phyloP scores from a whole-genome alignment of 2,797 vertebrate genomes.

The Acropternis orthonyx region DNA sequence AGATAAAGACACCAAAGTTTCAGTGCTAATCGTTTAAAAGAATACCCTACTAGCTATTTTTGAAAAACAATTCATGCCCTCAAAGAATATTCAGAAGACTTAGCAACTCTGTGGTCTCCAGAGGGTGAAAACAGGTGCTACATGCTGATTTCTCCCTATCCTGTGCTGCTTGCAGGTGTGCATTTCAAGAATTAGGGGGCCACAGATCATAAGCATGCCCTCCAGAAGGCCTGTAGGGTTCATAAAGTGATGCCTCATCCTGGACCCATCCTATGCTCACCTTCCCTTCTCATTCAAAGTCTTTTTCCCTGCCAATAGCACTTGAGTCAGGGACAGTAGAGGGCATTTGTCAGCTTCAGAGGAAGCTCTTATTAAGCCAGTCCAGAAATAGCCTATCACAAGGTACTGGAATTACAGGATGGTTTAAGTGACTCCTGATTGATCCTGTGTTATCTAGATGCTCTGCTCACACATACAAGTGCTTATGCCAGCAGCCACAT shows the following conservation, averaged over 20 bases:
- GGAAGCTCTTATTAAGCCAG: not conserved
- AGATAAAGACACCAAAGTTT: not conserved
- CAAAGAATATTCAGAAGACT: not conserved
- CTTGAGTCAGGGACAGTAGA: not conserved
- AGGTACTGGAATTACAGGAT: not conserved
- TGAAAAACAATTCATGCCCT: not conserved
- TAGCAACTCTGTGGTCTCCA: not conserved
- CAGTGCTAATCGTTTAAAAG: not conserved
- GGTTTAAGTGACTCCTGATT: not conserved
- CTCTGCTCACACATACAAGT: not conserved
- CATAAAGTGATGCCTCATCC: not conserved
- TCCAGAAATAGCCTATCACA: not conserved
- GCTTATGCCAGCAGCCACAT: not conserved
- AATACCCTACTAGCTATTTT: not conserved
- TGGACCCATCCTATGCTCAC: not conserved
- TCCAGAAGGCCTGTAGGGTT: not conserved
- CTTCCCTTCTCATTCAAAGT: not conserved
- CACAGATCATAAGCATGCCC: not conserved
- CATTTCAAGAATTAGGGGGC: not conserved
- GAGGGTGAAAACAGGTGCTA: not conserved
- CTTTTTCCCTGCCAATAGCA: not conserved
- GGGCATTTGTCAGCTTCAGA: not conserved
- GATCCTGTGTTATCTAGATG: not conserved
- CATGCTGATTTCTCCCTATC: not conserved
- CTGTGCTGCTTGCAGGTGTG: not conserved